Conservation (phyloP, 1,140 invertebrate genomes). For the Drosophila yakuba region DNA sequence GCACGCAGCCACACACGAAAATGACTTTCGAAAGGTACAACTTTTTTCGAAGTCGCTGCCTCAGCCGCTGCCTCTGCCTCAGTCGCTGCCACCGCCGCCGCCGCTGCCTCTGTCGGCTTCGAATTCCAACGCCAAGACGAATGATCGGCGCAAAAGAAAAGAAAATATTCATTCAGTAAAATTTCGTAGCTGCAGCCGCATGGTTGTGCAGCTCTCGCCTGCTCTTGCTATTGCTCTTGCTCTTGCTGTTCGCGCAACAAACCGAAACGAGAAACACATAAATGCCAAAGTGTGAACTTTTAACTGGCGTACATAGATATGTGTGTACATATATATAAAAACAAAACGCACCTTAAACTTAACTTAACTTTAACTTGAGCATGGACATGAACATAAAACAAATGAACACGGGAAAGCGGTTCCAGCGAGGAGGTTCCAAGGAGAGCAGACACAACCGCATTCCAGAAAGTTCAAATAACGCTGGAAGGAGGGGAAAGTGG, state of each 20-base stretch:
- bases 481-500: slow-evolving; percentile 58
- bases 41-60: slow-evolving; percentile 31
- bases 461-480: slow-evolving; percentile 81
- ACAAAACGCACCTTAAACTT: neutral
- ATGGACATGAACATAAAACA: neutral
- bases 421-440: slow-evolving; percentile 16
- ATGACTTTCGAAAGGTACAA: slow-evolving; percentile 62
- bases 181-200: slow-evolving; percentile 20
- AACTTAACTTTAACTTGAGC: neutral
- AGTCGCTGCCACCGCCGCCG: slow-evolving; percentile 18
- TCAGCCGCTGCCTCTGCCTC: slow-evolving; percentile 9
- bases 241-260: slow-evolving; percentile 11
- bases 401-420: slow-evolving; percentile 18
- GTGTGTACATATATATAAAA: neutral
- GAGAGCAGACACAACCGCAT: slow-evolving; percentile 77
- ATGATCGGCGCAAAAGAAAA: slow-evolving; percentile 82
- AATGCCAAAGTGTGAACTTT: slow-evolving; percentile 51
- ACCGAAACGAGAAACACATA: slow-evolving; percentile 22
- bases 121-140: slow-evolving; percentile 46
- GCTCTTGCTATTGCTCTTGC: slow-evolving; percentile 8
- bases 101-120: slow-evolving; percentile 5
- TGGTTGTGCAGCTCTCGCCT: slow-evolving; percentile 28
- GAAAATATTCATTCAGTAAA: slow-evolving; percentile 63
- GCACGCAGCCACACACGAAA: slow-evolving; percentile 22
- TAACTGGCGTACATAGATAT: slow-evolving; percentile 9